phyloP scores from a whole-genome alignment of 2,113 vertebrate genomes.

The Salvelinus fontinalis region DNA sequence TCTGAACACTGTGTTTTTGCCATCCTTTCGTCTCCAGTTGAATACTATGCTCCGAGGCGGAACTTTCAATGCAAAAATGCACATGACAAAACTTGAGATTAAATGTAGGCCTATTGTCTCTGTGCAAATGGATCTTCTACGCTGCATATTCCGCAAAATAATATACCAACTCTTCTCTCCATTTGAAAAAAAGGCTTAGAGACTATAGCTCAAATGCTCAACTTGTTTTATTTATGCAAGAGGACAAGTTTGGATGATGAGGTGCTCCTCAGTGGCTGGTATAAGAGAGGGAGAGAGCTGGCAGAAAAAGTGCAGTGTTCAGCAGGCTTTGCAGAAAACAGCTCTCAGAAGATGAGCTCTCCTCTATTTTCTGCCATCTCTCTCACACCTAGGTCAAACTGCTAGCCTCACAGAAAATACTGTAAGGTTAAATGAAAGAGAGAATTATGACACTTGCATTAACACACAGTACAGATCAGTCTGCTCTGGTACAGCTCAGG shows the following conservation, averaged over 20 bases:
- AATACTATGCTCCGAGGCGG: slow-evolving; percentile 11
- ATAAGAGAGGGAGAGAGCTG: slow-evolving; percentile 48
- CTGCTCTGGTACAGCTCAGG: too few relatives aligned
- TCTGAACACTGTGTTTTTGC: background rate
- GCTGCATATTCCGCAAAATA: slow-evolving; percentile 7
- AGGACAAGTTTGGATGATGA: slow-evolving; percentile 55
- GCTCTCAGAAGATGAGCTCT: slow-evolving; percentile 21
- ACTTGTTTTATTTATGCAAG: slow-evolving; percentile 37
- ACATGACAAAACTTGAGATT: slow-evolving; percentile 15
- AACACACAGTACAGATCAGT: too few relatives aligned
- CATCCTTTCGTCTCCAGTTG: background rate
- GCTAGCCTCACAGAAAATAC: too few relatives aligned
- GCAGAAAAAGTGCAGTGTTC: slow-evolving; percentile 66
- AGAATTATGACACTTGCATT: too few relatives aligned
- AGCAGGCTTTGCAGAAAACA: slow-evolving; percentile 52
- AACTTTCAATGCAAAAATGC: slow-evolving; percentile 9
- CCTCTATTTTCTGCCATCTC: background rate
- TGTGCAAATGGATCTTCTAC: slow-evolving; percentile 33
- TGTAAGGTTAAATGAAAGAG: too few relatives aligned
- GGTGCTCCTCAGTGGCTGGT: slow-evolving; percentile 53
- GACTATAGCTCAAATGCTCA: slow-evolving; percentile 45
- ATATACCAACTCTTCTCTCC: slow-evolving; percentile 1
- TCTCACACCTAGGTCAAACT: background rate
- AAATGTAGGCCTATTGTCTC: slow-evolving; percentile 18
- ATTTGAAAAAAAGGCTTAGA: slow-evolving; percentile 38